phyloP scores from a whole-genome alignment of 1,140 invertebrate species.

The Bombus soroeensis region DNA sequence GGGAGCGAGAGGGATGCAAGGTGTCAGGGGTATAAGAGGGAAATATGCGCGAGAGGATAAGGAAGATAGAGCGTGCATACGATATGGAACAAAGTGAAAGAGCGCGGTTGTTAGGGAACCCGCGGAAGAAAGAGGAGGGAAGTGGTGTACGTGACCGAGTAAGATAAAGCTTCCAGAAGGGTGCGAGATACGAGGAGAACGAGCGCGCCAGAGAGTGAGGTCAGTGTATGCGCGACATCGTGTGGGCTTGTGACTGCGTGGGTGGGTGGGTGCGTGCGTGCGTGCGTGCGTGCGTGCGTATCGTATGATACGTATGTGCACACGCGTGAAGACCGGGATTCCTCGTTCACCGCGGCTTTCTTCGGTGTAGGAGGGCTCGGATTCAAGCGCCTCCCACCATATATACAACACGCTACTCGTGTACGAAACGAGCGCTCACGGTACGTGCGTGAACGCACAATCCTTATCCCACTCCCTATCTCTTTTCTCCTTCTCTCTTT shows the following conservation, averaged over 20 bases:
- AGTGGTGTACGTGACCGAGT: slow-evolving; percentile 53
- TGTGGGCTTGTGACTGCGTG: slow-evolving; percentile 4
- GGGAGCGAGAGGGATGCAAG: neutral
- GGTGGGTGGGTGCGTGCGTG: slow-evolving; percentile 6
- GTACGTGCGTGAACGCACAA: slow-evolving; percentile 26
- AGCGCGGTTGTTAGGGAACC: slow-evolving; percentile 6
- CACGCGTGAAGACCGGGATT: neutral
- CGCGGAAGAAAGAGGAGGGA: slow-evolving; percentile 15
- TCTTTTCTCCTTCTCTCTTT: neutral
- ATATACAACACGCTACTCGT: slow-evolving; percentile 9
- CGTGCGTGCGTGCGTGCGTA: slow-evolving; percentile 10
- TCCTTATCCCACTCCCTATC: neutral
- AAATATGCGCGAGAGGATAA: slow-evolving; percentile 9
- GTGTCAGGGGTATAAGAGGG: neutral
- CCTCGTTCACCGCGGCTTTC: slow-evolving; percentile 12
- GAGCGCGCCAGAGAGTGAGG: slow-evolving; percentile 8
- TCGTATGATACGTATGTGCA: neutral
- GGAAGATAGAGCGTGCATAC: slow-evolving; percentile 2
- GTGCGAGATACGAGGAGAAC: slow-evolving; percentile 47
- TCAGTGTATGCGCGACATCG: slow-evolving; percentile 14
- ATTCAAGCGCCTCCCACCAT: slow-evolving; percentile 51
- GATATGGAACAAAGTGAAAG: slow-evolving; percentile 18
- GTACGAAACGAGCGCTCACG: slow-evolving; percentile 25
- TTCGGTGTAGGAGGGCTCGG: slow-evolving; percentile 49
- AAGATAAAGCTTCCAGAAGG: slow-evolving; percentile 57